Percentiles rank a stretch among this genome's conserved stretches.
Conservation (phyloP, 2,797 vertebrate species). For the Poeciliopsis paucimaculata region DNA sequence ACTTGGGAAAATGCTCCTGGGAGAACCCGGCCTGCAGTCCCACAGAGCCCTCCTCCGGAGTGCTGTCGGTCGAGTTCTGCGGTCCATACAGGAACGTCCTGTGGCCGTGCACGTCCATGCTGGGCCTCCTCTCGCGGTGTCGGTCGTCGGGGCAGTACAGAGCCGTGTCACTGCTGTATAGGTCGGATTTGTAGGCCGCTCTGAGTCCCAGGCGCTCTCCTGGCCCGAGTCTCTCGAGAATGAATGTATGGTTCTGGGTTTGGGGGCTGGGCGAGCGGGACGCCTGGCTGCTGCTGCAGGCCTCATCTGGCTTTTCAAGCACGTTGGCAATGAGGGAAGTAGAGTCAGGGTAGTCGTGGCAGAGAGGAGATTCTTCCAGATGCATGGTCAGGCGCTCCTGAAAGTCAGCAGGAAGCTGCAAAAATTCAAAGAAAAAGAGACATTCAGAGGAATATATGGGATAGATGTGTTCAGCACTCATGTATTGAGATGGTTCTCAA, state of each 20-base stretch:
- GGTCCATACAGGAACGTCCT: constrained; percentile 84
- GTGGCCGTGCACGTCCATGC: constrained; percentile 87
- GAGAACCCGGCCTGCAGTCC: constrained; percentile 87
- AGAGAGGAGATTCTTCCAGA: constrained; percentile 87
- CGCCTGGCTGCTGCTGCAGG: constrained; percentile 85
- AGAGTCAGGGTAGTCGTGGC: constrained; percentile 88
- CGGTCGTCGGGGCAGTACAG: constrained; percentile 94
- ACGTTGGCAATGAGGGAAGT: constrained; percentile 90
- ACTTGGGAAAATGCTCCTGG: constrained; percentile 90
- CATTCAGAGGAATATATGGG: neutral
- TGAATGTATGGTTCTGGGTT: constrained; percentile 83
- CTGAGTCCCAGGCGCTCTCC: constrained; percentile 82
- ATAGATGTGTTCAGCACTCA: constrained; percentile 2
- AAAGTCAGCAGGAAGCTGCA: constrained; percentile 91
- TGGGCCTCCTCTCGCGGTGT: constrained; percentile 86
- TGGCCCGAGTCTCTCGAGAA: constrained; percentile 79
- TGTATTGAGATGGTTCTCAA: neutral
- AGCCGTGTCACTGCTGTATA: constrained; percentile 94
- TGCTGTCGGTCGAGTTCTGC: constrained; percentile 94
- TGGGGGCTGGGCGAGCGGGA: constrained; percentile 89
- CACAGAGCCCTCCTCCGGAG: constrained; percentile 85
- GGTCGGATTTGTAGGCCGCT: constrained; percentile 87
- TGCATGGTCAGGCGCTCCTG: constrained; percentile 93
- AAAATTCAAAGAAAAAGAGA: constrained; percentile 35
- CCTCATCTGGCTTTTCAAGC: constrained; percentile 92